Evolutionary conservation across 2,888 invertebrate species (phyloP).

Genomic region (Julus scanicus): DNA sequence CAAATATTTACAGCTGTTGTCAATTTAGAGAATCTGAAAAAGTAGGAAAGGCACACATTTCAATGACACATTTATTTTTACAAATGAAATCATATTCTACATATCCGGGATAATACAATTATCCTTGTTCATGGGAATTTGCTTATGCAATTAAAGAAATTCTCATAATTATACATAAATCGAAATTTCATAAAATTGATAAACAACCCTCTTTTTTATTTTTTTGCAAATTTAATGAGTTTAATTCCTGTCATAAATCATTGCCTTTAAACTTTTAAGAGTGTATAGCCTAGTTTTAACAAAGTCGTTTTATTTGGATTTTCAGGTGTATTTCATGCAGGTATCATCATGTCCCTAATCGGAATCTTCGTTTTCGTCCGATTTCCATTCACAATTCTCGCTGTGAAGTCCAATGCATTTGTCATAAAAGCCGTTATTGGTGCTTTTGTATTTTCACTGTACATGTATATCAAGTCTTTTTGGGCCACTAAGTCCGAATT

Average conservation of each 20-base stretch:
- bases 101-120: too few species aligned
- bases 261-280: neutral
- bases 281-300: neutral
- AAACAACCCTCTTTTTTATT: too few species aligned
- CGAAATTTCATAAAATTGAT: too few species aligned
- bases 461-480: conserved; percentile 37
- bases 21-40: too few species aligned
- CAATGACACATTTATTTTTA: too few species aligned
- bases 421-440: neutral
- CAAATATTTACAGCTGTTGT: neutral
- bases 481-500: neutral
- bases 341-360: neutral
- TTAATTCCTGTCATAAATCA: too few species aligned
- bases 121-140: too few species aligned
- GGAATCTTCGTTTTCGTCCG: conserved; percentile 23
- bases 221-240: too few species aligned
- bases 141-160: too few species aligned
- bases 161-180: too few species aligned
- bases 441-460: neutral
- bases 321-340: neutral
- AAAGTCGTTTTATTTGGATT: neutral
- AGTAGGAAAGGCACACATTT: too few species aligned
- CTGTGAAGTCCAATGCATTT: neutral
- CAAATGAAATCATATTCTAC: too few species aligned
- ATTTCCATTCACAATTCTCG: conserved; percentile 20